Percentiles rank a stretch among this genome's conserved stretches.
Evolutionary conservation across 2,113 vertebrate genomes (phyloP).

Genomic region (Rhegmatorhina hoffmannsi): DNA sequence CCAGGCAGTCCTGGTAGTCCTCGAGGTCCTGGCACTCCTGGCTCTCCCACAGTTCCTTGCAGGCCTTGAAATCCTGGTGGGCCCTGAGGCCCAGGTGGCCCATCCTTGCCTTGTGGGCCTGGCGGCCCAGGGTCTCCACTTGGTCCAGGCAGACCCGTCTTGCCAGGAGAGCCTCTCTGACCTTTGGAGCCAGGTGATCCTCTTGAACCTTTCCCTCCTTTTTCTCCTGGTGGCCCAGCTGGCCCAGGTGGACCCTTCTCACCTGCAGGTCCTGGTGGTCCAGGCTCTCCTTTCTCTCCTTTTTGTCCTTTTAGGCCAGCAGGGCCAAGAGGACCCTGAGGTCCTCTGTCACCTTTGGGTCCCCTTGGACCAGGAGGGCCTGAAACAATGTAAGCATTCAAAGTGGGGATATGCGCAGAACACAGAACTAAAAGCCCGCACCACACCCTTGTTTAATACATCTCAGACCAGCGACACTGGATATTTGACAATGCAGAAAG

Average conservation of each 20-base stretch:
- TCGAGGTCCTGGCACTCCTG: conserved; percentile 84
- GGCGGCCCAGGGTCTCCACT: conserved; percentile 87
- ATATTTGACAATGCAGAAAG: background rate
- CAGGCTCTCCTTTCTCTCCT: conserved; percentile 88
- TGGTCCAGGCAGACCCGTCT: conserved; percentile 85
- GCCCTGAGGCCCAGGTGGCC: conserved; percentile 85
- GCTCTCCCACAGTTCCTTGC: conserved; percentile 84
- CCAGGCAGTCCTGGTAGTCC: conserved; percentile 85
- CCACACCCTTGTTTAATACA: background rate
- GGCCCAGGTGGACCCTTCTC: conserved; percentile 86
- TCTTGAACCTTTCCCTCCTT: conserved; percentile 86
- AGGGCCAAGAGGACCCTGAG: conserved; percentile 82
- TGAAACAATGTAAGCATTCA: conserved; percentile 71
- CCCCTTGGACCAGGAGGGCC: conserved; percentile 95
- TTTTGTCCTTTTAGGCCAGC: conserved; percentile 90
- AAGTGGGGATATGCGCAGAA: background rate
- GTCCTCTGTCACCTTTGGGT: conserved; percentile 89
- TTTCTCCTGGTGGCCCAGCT: conserved; percentile 84
- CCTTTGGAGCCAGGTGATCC: conserved; percentile 90
- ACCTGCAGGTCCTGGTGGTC: conserved; percentile 83
- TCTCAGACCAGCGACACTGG: background rate
- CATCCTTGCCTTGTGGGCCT: conserved; percentile 87
- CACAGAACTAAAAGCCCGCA: background rate
- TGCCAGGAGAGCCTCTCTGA: conserved; percentile 90
- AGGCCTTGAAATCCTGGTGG: conserved; percentile 86